Evolutionary conservation across 2,113 vertebrate species (phyloP), one percentile per base, ranked within the genome.

Genomic region (Gymnocephalus cernua): DNA sequence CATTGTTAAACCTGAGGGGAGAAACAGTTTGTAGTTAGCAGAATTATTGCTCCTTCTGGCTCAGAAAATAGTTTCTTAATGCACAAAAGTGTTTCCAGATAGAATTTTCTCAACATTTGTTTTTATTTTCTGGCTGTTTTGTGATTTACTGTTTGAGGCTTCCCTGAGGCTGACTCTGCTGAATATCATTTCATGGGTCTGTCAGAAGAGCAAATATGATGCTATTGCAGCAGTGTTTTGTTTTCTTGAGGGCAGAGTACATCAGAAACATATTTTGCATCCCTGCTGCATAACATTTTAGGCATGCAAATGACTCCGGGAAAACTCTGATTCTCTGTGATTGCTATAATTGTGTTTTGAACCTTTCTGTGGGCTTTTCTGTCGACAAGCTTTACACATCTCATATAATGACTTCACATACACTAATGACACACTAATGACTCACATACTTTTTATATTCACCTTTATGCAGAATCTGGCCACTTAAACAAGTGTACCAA

Each of bases 331-430:
- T 73, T 54, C 66, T 29, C 77, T 62, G 53, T 65, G 64, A 87
- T 62, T 63, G 80, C 21, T 67, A 19, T 86, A 80, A 91, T 88
- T 66, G 73, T 79, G 75, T 86, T 88, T 75, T 67, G 53, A 58
- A 54, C 29, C 45, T 77, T 74, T 45, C 41, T 50, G 19, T 58
- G 70, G 72, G 61, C 63, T 54, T 70, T 74, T 86, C 76, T 72
- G 9, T 19, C 16, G 76, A 23, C 54, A 61, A 56, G 65, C 47
- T 64, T 64, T 72, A 82, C 67, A 57, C 19, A 70, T 79, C 53
- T 78, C 21, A 29, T 3, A 57, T 59, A 67, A 80, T 69, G 59
- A 66, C 32, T 74, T 32, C 19, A n/a, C n/a, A n/a, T n/a, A n/a
- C n/a, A n/a, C n/a, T n/a, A n/a, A n/a, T n/a, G n/a, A n/a, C n/a